Conservation (phyloP, 2,888 invertebrate species). For the Leucoptera coffeella region DNA sequence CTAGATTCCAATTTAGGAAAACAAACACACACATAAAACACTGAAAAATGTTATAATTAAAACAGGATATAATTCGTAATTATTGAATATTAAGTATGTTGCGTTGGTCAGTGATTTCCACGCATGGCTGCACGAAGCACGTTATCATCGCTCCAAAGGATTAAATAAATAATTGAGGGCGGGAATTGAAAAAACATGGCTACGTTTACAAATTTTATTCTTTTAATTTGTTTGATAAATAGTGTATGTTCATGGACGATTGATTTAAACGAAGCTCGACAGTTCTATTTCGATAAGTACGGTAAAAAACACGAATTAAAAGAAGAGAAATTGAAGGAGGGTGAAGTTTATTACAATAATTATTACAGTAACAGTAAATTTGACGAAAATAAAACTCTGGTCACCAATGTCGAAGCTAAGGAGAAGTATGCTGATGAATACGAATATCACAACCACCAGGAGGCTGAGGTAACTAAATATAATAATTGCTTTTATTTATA, state of each 20-base stretch:
- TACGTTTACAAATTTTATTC: too few species aligned
- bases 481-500: background rate
- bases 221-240: too few species aligned
- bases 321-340: constrained; percentile 8
- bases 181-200: too few species aligned
- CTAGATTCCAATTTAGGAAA: too few species aligned
- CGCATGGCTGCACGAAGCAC: too few species aligned
- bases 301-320: constrained; percentile 9
- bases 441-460: constrained; percentile 21
- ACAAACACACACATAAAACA: too few species aligned
- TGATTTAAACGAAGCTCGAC: constrained; percentile 25
- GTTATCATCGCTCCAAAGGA: too few species aligned
- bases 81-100: too few species aligned
- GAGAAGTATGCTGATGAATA: constrained; percentile 17
- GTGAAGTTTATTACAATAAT: constrained; percentile 10
- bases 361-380: constrained; percentile 2
- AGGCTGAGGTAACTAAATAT: constrained; percentile 22
- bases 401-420: constrained; percentile 7
- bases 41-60: too few species aligned
- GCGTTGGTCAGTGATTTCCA: too few species aligned
- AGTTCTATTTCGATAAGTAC: constrained; percentile 17
- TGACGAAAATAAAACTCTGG: background rate
- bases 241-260: constrained; percentile 20
- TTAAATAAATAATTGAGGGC: too few species aligned
- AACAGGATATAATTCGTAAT: too few species aligned